Conservation (phyloP, 2,113 vertebrate genomes). For the Protomyctophum bolini region DNA sequence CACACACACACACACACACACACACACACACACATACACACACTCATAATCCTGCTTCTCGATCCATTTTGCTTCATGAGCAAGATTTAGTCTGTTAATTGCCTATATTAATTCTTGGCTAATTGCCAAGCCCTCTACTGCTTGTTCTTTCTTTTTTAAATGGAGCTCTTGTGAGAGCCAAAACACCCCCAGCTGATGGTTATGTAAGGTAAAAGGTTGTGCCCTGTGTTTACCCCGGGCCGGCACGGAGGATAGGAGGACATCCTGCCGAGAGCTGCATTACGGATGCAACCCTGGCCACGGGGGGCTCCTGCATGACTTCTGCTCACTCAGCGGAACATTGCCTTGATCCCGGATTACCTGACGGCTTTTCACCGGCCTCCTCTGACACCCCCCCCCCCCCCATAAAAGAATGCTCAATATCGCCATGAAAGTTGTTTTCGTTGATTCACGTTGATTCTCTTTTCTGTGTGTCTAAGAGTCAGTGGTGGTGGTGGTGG, state of each 20-base stretch:
- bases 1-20: too few relatives aligned
- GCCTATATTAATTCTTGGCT: too few relatives aligned
- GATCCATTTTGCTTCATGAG: too few relatives aligned
- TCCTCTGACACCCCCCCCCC: background rate
- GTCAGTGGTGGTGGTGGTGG: conserved; percentile 37
- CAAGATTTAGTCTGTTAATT: too few relatives aligned
- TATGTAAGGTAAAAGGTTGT: background rate
- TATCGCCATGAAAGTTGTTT: conserved; percentile 37
- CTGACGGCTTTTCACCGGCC: conserved; percentile 30
- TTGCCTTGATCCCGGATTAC: conserved; percentile 57
- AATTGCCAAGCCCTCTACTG: too few relatives aligned
- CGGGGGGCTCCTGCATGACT: conserved; percentile 39
- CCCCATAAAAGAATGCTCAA: conserved; percentile 28
- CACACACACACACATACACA: too few relatives aligned
- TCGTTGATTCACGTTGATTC: conserved; percentile 45
- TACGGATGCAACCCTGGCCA: conserved; percentile 44
- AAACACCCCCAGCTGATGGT: background rate
- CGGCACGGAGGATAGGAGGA: conserved; percentile 6
- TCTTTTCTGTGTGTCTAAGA: conserved; percentile 23
- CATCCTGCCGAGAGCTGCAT: conserved; percentile 34
- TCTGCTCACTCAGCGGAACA: conserved; percentile 66
- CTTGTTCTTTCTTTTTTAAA: too few relatives aligned
- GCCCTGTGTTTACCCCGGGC: background rate
- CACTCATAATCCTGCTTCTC: too few relatives aligned
- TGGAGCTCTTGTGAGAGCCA: too few relatives aligned